A percentile compares a stretch with the other conserved stretches of the same genome.
Conservation (phyloP, 1,140 invertebrate genomes). For the Pogonus chalceus region DNA sequence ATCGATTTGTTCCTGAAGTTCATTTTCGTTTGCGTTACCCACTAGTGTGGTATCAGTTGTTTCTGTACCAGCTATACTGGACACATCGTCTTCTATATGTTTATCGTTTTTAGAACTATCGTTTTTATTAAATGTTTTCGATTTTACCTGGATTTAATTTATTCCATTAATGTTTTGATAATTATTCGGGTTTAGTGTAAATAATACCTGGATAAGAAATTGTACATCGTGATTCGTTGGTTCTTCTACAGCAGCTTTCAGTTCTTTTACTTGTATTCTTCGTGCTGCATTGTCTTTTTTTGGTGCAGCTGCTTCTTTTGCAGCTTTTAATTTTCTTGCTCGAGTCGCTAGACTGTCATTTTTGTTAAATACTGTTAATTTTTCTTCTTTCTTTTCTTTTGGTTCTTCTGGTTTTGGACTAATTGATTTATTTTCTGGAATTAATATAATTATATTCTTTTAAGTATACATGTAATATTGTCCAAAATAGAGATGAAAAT, state of each 20-base stretch:
- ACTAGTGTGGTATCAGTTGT: constrained; percentile 45
- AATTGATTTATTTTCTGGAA: no score
- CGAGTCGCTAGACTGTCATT: constrained; percentile 27
- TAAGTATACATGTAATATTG: no score
- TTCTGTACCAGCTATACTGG: constrained; percentile 41
- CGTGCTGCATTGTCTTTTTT: constrained; percentile 9
- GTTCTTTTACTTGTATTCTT: constrained; percentile 31
- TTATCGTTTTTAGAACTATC: constrained; percentile 15
- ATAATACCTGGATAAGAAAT: constrained; percentile 43
- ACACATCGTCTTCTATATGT: constrained; percentile 38
- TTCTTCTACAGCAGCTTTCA: constrained; percentile 30
- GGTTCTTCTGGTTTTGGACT: no score
- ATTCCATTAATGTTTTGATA: background rate
- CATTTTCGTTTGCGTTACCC: constrained; percentile 33
- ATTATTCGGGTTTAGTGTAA: background rate
- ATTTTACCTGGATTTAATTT: constrained; percentile 30
- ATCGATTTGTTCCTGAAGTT: constrained; percentile 54
- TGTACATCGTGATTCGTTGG: constrained; percentile 42
- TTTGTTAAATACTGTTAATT: constrained; percentile 25
- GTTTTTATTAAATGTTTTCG: constrained; percentile 17
- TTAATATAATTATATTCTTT: no score
- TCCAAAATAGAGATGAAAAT: no score
- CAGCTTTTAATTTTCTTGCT: constrained; percentile 26
- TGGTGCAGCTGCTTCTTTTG: constrained; percentile 20
- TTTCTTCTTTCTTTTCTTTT: no score